Conservation (phyloP, 2,113 vertebrate species). For the Sapajus apella region DNA sequence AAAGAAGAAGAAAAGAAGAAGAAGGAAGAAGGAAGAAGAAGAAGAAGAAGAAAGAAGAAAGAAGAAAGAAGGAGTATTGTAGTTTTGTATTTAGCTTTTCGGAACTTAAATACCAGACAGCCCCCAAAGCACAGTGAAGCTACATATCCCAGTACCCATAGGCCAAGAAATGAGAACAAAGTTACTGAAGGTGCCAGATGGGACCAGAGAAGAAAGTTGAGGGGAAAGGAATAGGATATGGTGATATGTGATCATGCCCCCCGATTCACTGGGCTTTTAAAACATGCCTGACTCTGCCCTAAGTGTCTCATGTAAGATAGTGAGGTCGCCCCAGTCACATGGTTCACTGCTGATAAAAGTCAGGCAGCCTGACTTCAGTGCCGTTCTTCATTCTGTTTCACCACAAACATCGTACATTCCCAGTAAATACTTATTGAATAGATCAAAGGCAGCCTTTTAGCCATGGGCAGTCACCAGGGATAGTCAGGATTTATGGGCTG, state of each 20-base stretch:
- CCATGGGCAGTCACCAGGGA: background rate
- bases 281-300: background rate
- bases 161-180: background rate
- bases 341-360: background rate
- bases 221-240: rapidly evolving
- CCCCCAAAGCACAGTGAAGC: background rate
- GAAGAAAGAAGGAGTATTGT: too few relatives aligned
- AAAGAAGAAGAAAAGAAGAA: too few relatives aligned
- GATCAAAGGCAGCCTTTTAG: background rate
- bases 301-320: rapidly evolving
- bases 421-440: background rate
- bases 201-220: background rate
- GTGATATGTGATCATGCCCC: rapidly evolving
- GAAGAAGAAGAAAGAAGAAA: too few relatives aligned
- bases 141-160: background rate
- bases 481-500: background rate
- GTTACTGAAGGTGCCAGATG: background rate
- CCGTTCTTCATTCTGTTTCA: too few relatives aligned
- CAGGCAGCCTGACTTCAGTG: background rate
- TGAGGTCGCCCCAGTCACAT: rapidly evolving
- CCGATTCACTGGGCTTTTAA: rapidly evolving
- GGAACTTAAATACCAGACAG: background rate
- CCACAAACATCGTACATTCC: rapidly evolving
- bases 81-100: background rate
- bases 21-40: too few relatives aligned